A percentile compares a stretch with the other conserved stretches of the same genome.
Conservation (phyloP, 2,888 invertebrate species). For the Lottia scabra region DNA sequence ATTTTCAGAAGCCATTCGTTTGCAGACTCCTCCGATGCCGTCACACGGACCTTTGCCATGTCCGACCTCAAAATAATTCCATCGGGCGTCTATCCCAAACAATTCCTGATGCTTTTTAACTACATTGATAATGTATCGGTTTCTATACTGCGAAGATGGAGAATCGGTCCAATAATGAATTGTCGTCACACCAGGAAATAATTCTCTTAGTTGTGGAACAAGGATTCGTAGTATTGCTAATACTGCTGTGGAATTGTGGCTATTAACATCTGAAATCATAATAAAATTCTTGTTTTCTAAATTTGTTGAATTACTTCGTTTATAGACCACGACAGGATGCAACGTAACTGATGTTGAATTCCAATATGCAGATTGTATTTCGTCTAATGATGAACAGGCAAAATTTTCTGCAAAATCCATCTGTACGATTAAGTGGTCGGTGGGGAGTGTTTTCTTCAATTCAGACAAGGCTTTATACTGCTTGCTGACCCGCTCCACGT, state of each 20-base stretch:
- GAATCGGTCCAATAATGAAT: slow-evolving; percentile 39
- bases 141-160: slow-evolving; percentile 35
- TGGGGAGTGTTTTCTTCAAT: slow-evolving; percentile 25
- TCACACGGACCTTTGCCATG: slow-evolving; percentile 36
- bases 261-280: slow-evolving; percentile 19
- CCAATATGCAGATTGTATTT: too few species aligned
- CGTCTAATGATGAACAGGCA: slow-evolving; percentile 17
- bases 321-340: too few species aligned
- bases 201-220: slow-evolving; percentile 14
- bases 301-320: too few species aligned
- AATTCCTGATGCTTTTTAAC: slow-evolving; percentile 17
- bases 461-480: slow-evolving; percentile 24
- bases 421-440: slow-evolving; percentile 22
- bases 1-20: slow-evolving; percentile 26
- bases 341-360: too few species aligned
- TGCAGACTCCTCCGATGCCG: slow-evolving; percentile 27
- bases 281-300: slow-evolving; percentile 16
- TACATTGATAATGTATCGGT: slow-evolving; percentile 27
- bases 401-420: slow-evolving; percentile 40
- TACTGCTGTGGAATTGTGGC: slow-evolving; percentile 25
- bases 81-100: slow-evolving; percentile 20
- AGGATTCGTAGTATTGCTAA: slow-evolving; percentile 20
- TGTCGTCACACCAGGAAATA: too few species aligned
- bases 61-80: slow-evolving; percentile 32
- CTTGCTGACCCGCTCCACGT: slow-evolving; percentile 16